Evolutionary conservation across 2,113 vertebrate species (phyloP).

Genomic region (Falco punctatus): DNA sequence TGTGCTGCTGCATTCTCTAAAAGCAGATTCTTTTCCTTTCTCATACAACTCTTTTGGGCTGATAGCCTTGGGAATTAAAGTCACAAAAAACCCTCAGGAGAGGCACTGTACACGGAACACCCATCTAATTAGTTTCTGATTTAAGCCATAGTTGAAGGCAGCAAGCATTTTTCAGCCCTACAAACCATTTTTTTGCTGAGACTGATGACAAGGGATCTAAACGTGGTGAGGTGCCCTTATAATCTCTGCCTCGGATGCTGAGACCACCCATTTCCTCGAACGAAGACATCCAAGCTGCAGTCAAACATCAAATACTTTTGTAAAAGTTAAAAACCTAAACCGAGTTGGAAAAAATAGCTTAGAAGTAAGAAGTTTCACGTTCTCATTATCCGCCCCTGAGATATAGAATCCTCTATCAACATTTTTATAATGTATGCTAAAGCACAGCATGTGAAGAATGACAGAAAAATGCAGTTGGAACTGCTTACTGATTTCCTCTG

Average conservation of each 20-base stretch:
- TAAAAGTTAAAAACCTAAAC: not conserved
- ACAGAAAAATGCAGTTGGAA: not conserved
- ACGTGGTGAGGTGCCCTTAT: not conserved
- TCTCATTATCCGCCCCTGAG: not conserved
- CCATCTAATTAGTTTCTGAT: not conserved
- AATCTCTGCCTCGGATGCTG: not conserved
- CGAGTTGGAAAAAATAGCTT: not conserved
- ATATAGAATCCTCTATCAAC: not conserved
- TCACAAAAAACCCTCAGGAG: not conserved
- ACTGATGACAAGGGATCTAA: not conserved
- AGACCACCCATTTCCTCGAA: not conserved
- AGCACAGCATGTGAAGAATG: not conserved
- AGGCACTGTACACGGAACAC: not conserved
- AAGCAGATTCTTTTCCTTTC: not conserved
- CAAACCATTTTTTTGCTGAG: not conserved
- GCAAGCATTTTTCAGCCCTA: not conserved
- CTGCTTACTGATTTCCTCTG: not conserved
- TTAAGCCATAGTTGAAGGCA: not conserved
- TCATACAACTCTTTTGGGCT: not conserved
- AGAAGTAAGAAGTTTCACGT: not conserved
- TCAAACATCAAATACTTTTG: not conserved
- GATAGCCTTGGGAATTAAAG: not conserved
- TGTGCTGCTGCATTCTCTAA: not conserved
- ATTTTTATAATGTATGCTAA: slow-evolving; percentile 6
- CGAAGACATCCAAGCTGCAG: not conserved